phyloP scores from a whole-genome alignment of 1,140 invertebrate genomes.

The Mycetomoellerius zeteki region DNA sequence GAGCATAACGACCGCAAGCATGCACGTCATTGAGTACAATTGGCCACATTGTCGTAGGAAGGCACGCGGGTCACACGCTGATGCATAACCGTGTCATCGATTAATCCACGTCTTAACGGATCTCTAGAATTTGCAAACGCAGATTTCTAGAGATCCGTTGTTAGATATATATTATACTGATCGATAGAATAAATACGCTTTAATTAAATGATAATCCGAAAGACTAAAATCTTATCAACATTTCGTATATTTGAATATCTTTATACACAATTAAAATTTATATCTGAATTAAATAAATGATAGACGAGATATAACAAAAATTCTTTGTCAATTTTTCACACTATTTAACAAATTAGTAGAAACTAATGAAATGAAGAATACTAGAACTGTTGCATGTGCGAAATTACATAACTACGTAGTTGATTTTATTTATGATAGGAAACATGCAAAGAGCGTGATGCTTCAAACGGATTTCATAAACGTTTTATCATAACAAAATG shows the following conservation, averaged over 20 bases:
- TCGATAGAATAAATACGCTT: not conserved
- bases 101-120: slow-evolving; percentile 54
- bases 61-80: slow-evolving; percentile 62
- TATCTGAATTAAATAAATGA: not conserved
- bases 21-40: slow-evolving; percentile 68
- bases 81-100: slow-evolving; percentile 73
- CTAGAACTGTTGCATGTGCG: slow-evolving; percentile 31
- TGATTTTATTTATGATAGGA: not conserved
- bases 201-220: not conserved
- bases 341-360: not conserved
- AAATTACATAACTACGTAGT: slow-evolving; percentile 39
- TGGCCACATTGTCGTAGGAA: slow-evolving; percentile 62
- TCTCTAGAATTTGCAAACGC: not conserved
- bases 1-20: slow-evolving; percentile 60
- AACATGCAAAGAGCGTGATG: slow-evolving; percentile 1
- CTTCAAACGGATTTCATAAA: not conserved
- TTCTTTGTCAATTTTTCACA: not conserved
- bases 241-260: not conserved
- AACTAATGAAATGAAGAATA: not conserved
- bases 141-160: no score
- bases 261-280: not conserved
- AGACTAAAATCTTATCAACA: slow-evolving; percentile 9
- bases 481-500: not conserved
- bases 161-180: not conserved
- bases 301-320: not conserved